Evolutionary conservation across 1,140 invertebrate species (phyloP), one percentile per base, ranked within the genome.

Genomic region (Apis florea): DNA sequence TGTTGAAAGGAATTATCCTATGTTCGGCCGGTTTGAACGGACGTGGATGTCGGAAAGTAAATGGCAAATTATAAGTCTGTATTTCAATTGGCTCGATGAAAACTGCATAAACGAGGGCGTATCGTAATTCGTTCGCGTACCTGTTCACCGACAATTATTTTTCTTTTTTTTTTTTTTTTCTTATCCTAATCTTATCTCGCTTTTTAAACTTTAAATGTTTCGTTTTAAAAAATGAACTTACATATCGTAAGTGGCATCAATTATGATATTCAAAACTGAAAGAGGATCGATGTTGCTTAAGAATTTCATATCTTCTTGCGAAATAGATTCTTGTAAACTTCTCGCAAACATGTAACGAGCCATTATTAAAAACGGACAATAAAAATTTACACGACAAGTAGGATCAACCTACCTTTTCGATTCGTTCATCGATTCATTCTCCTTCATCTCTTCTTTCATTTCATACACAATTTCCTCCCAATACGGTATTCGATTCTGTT

Each of bases 221-320:
- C 53, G 15, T 73, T 12, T 26, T 4, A 49, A 53, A 47, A 58
- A 51, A 63, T 10, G 1, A 61, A 82, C 79, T 72, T 82, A 92
- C 91, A 91, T 87, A 11, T 83, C 63, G 75, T 90, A 92, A 47
- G 88, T 88, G 10, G 89, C 83, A 19, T 89, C 84, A 2, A 91
- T 83, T 58, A 92, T 84, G 40, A 75, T 31, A 49, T 91, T n/a
- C 2, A 92, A 79, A 49, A 84, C 71, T 10, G 71, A 21, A 17
- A 40, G 11, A 15, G 81, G 53, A 53, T 85, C 66, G 4, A 56
- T 68, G 17, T 40, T 53, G 51, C n/a, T 80, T 31, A 24, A 67
- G 31, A 56, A 53, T 79, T 68, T 56, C 8, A 24, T 1, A 8
- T 6, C 15, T 0, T 64, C 40, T 49, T 49, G 47, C 26, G 24